phyloP scores from a whole-genome alignment of 2,888 invertebrate genomes.

The Xiphydria camelus region DNA sequence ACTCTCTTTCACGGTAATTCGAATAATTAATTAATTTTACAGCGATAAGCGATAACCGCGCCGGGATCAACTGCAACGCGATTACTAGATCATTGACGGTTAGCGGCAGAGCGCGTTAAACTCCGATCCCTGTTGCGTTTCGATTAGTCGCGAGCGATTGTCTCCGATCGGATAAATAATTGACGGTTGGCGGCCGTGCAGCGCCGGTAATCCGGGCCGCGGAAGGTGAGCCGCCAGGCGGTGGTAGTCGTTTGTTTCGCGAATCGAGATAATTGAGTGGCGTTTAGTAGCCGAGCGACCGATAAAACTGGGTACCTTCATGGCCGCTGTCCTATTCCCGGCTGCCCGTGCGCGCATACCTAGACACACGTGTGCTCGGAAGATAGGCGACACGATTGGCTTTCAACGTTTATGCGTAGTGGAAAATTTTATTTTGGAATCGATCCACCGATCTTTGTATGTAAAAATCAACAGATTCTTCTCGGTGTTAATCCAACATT shows the following conservation, averaged over 20 bases:
- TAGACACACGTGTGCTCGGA: too few relatives aligned
- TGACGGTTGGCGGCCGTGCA: not conserved
- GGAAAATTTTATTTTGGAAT: too few relatives aligned
- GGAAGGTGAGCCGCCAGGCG: not conserved
- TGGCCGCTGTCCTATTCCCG: slow-evolving; percentile 10
- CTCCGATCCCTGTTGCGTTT: not conserved
- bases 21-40: too few relatives aligned
- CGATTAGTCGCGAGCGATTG: not conserved
- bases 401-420: too few relatives aligned
- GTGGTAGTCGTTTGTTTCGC: slow-evolving; percentile 24
- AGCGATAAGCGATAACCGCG: too few relatives aligned
- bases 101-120: not conserved
- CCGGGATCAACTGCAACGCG: too few relatives aligned
- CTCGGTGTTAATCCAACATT: too few relatives aligned
- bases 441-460: too few relatives aligned
- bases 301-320: slow-evolving; percentile 30
- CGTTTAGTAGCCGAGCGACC: slow-evolving; percentile 27
- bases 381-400: too few relatives aligned
- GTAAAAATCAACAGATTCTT: too few relatives aligned
- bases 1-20: too few relatives aligned
- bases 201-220: not conserved
- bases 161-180: not conserved
- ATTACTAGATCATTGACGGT: too few relatives aligned
- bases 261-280: slow-evolving; percentile 34
- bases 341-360: slow-evolving; percentile 2